Base-by-base conservation (phyloP, 2,888 invertebrate species). In the Eupithecia exiguata region DNA sequence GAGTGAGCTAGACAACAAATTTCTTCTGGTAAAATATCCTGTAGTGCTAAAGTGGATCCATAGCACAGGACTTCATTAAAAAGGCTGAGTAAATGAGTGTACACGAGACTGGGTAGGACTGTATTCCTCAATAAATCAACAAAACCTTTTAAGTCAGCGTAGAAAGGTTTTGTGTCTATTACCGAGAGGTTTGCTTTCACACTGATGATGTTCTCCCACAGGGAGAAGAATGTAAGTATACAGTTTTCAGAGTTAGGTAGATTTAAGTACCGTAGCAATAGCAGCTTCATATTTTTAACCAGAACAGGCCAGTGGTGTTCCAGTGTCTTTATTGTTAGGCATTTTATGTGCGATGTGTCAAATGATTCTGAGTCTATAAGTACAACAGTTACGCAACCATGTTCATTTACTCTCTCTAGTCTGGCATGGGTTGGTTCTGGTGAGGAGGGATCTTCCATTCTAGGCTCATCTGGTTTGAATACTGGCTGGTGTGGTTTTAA, bases 11-110 rank as follows among this genome's bases (percentile, higher is more conserved):
- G 89, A 84, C 97, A 96, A 88, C 98, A 98, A 30, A 98, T 98
- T 88, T 98, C 98, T 88, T 98, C 98, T 5, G 98, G 98, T 80
- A 98, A 91, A 84, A 97, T 96, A 88, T 98, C 98, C 91, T 98
- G 98, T 79, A 98, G 92, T 1, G 98, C 98, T 81, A 98, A 92
- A 46, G 98, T 98, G 79, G 98, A 98, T 4, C 98, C 98, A 88
- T 98, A 98, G 89, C 98, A 98, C 70, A 98, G 91, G 12, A 98
- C 98, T 91, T 98, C 98, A 89, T 98, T 98, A 82, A 98, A 98
- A 46, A 98, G 93, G 81, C 97, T 97, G 77, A 98, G 90, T 84
- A 98, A 94, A 90, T 98, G 97, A 83, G 97, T 96, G 96, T 98
- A 98, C 81, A 98, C 96, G 68, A 97, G 95, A 77, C 97, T 96